Evolutionary conservation across 2,888 invertebrate species (phyloP).

Genomic region (Rhagonycha lutea): DNA sequence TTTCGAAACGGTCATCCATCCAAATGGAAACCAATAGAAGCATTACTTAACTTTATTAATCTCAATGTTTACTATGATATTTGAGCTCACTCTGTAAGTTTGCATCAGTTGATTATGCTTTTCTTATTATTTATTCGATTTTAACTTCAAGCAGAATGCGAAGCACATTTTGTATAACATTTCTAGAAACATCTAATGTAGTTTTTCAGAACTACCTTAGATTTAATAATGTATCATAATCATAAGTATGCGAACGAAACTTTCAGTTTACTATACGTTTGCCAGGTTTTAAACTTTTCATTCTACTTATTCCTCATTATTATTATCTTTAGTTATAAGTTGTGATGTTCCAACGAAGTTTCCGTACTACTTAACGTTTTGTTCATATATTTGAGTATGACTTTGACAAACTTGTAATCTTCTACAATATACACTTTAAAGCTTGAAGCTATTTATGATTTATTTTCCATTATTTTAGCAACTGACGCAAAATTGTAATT

Average conservation of each 20-base stretch:
- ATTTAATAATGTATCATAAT: neutral
- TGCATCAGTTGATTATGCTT: too few species aligned
- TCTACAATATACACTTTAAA: conserved; percentile 13
- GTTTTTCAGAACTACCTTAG: neutral
- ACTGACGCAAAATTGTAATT: neutral
- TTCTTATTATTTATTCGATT: too few species aligned
- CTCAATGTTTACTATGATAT: too few species aligned
- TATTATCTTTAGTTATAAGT: neutral
- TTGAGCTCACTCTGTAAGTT: too few species aligned
- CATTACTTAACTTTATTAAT: too few species aligned
- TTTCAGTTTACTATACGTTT: neutral
- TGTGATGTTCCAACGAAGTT: conserved; percentile 5
- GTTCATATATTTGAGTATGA: conserved; percentile 20
- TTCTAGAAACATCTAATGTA: neutral
- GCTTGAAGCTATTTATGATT: conserved; percentile 25
- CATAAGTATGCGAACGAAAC: neutral
- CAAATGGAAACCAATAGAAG: too few species aligned
- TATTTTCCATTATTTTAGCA: conserved; percentile 12
- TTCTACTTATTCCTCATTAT: neutral
- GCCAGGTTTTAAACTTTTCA: neutral
- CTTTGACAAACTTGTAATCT: conserved; percentile 21
- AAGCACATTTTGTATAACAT: neutral
- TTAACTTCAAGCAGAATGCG: neutral
- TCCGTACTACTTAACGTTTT: conserved; percentile 12
- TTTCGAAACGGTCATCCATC: too few species aligned